phyloP scores from a whole-genome alignment of 2,888 invertebrate genomes.

The Machimus rusticus region DNA sequence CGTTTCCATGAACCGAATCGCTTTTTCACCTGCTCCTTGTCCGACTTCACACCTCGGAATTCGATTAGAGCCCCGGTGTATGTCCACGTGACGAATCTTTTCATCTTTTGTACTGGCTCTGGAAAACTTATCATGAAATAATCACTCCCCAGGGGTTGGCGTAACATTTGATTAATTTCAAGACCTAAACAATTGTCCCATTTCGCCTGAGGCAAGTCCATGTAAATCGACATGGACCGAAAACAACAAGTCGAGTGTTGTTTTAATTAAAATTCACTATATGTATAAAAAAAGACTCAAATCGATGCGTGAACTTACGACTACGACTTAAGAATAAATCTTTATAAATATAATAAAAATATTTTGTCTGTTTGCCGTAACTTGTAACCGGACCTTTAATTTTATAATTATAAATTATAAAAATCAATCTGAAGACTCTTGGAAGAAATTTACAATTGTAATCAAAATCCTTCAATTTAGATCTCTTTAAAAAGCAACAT shows the following conservation, averaged over 20 bases:
- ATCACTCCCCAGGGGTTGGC: neutral
- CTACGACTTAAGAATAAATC: neutral
- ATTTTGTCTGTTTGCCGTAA: neutral
- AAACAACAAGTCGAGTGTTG: neutral
- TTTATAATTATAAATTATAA: neutral
- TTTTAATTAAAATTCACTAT: neutral
- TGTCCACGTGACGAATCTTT: neutral
- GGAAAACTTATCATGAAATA: neutral
- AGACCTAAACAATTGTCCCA: neutral
- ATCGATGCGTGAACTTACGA: too few relatives aligned
- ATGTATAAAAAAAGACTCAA: neutral
- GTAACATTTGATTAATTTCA: neutral
- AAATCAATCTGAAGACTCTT: neutral
- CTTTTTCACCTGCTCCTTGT: neutral
- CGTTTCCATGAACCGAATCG: neutral
- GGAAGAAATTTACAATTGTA: neutral
- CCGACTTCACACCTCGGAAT: neutral
- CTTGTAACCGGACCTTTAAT: too few relatives aligned
- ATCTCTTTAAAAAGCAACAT: neutral
- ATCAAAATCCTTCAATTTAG: neutral
- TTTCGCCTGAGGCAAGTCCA: neutral
- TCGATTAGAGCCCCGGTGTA: neutral
- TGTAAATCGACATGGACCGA: neutral
- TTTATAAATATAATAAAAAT: too few relatives aligned
- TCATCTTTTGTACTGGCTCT: neutral